Evolutionary conservation across 1,140 invertebrate genomes (phyloP).

Genomic region (Hycleus cichorii): DNA sequence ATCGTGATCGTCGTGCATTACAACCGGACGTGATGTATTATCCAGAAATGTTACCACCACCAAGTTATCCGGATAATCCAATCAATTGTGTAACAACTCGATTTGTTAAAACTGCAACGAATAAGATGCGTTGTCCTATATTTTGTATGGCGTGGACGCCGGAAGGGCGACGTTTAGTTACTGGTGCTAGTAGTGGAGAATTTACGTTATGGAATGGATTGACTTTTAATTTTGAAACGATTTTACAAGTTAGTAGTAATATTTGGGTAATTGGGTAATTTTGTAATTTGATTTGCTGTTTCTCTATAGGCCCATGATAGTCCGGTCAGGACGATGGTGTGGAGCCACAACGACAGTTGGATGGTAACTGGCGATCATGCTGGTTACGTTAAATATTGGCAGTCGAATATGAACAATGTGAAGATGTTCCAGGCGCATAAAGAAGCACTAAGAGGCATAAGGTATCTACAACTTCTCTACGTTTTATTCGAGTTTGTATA

Average conservation of each 20-base stretch:
- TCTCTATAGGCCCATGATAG: slow-evolving; percentile 86
- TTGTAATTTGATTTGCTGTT: slow-evolving; percentile 16
- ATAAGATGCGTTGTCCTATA: slow-evolving; percentile 99
- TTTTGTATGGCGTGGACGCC: slow-evolving; percentile 99
- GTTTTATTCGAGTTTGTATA: slow-evolving; percentile 28
- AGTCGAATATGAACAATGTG: slow-evolving; percentile 99
- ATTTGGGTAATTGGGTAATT: neutral
- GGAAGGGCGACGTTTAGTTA: slow-evolving; percentile 93
- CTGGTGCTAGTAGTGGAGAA: slow-evolving; percentile 97
- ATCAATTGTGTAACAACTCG: slow-evolving; percentile 94
- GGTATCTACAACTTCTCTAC: slow-evolving; percentile 58
- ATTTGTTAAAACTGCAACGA: slow-evolving; percentile 97
- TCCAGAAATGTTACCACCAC: slow-evolving; percentile 80
- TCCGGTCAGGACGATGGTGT: slow-evolving; percentile 96
- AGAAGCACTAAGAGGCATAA: slow-evolving; percentile 97
- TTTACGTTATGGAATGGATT: slow-evolving; percentile 99
- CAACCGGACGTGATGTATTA: slow-evolving; percentile 90
- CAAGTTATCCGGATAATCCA: slow-evolving; percentile 85
- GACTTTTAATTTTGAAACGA: slow-evolving; percentile 99
- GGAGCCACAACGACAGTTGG: slow-evolving; percentile 99
- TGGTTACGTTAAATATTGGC: slow-evolving; percentile 99
- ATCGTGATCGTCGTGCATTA: slow-evolving; percentile 73
- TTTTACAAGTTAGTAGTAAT: slow-evolving; percentile 74
- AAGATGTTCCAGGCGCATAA: slow-evolving; percentile 99
- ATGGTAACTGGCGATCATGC: slow-evolving; percentile 99